Evolutionary conservation across 2,113 vertebrate genomes (phyloP).

Genomic region (Prunella himalayana): DNA sequence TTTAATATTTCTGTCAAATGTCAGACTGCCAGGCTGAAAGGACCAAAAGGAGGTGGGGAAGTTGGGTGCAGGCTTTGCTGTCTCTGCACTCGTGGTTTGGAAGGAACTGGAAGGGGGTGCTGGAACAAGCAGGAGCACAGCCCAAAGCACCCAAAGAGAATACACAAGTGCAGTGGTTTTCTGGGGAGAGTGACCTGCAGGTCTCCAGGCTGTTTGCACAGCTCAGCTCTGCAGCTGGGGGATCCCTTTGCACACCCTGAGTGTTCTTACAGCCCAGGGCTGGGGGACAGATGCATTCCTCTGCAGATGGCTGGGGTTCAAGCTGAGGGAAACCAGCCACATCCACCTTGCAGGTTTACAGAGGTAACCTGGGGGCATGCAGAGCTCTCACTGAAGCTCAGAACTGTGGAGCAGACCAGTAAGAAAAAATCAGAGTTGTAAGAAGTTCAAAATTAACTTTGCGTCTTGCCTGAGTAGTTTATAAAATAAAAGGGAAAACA

Average conservation of each 20-base stretch:
- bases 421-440: background rate
- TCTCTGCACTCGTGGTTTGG: background rate
- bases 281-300: background rate
- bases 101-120: background rate
- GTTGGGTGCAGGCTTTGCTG: accelerated
- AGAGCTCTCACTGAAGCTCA: background rate
- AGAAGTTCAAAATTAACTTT: background rate
- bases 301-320: background rate
- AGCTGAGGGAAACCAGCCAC: background rate
- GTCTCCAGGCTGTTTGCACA: background rate
- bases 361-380: background rate
- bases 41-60: background rate
- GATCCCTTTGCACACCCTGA: background rate
- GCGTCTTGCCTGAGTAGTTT: background rate
- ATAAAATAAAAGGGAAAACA: background rate
- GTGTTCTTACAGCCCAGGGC: background rate
- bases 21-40: background rate
- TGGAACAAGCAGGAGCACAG: background rate
- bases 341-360: background rate
- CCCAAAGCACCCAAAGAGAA: background rate
- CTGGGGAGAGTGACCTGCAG: background rate
- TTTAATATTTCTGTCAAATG: background rate
- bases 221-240: background rate
- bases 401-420: background rate
- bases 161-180: accelerated